Base-by-base conservation (phyloP, 2,797 vertebrate genomes). In the Fistularia commersonii region DNA sequence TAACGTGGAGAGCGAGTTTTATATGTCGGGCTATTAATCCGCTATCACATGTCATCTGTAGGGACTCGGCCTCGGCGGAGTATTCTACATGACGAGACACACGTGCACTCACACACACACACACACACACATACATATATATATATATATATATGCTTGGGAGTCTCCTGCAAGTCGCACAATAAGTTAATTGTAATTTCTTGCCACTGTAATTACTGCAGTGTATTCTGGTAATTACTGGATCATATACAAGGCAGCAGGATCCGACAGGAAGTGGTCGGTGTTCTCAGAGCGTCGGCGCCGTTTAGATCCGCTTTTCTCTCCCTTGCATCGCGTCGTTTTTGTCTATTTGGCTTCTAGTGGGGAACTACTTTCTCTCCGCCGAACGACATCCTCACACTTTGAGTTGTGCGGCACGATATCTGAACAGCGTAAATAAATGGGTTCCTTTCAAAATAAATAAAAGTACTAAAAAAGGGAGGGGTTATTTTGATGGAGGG, bases 181-280 rank as follows among this genome's bases (percentile, higher is more conserved):
- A 80, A 81, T 72, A 69, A 80, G 79, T 72, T 90, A 85, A 89
- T 88, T 89, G 87, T 80, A 85, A 84, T 87, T 88, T 82, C 76
- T 81, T 82, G 71, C 63, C 69, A 70, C 81, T 86, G 89, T 90
- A 91, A 91, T 91, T 91, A 90, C 89, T 87, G 37, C 33, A 87
- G 83, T 85, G 76, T 76, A 80, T 76, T 74, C 77, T 77, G 78
- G 89, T 87, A 88, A 90, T 90, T 90, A 89, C 80, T 64, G 76
- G 83, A 84, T 82, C 74, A 81, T 72, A 80, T 73, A 83, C n/a
- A 80, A 60, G 69, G 65, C 79, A 82, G 76, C 75, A 77, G 69
- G 66, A 78, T 81, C 72, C 66, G 65, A 72, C 74, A 54, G 62
- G 44, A 72, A 65, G 68, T 77, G 85, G 69, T 84, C 83, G 84